These are phyloP conservation scores for Homalodisca vitripennis DNA, from an alignment of 1,140 invertebrate species.

Conservation along the genomic window DNA sequence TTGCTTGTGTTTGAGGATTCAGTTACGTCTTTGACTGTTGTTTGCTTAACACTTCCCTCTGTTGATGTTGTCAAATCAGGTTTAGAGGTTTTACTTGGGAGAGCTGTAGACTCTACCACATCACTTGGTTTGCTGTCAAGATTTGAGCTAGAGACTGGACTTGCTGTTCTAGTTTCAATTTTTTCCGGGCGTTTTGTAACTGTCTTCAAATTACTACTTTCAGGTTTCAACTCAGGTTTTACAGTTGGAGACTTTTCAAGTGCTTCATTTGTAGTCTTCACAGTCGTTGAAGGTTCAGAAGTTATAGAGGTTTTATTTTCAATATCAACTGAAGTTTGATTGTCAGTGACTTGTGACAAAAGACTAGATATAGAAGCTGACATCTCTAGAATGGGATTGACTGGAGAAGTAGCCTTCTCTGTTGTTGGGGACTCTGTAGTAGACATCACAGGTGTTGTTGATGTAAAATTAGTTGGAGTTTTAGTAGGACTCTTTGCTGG, in stretches of 20 bases:
- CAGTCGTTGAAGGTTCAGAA: slow-evolving; percentile 39
- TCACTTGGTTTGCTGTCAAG: no score
- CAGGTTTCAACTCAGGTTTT: slow-evolving; percentile 19
- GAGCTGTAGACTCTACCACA: no score
- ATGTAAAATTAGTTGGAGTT: slow-evolving; percentile 48
- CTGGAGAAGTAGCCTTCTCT: slow-evolving; percentile 16
- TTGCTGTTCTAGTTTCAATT: neutral
- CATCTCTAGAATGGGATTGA: slow-evolving; percentile 38
- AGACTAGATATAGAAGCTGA: slow-evolving; percentile 40
- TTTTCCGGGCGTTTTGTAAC: slow-evolving; percentile 5
- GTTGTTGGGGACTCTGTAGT: slow-evolving; percentile 38
- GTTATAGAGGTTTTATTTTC: slow-evolving; percentile 26
- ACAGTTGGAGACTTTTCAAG: neutral
- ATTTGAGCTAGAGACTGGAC: no score
- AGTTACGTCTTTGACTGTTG: neutral
- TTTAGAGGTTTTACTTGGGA: no score
- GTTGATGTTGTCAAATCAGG: no score
- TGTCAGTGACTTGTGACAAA: slow-evolving; percentile 40
- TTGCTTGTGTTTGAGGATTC: neutral
- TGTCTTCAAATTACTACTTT: slow-evolving; percentile 12
- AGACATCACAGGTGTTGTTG: slow-evolving; percentile 22
- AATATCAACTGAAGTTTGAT: slow-evolving; percentile 1
- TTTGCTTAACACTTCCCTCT: neutral
- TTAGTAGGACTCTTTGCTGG: slow-evolving; percentile 44
- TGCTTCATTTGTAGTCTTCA: neutral